These are phyloP conservation scores for Corythornis cristatus DNA, from an alignment of 2,113 vertebrate genomes.

Conservation along the genomic window DNA sequence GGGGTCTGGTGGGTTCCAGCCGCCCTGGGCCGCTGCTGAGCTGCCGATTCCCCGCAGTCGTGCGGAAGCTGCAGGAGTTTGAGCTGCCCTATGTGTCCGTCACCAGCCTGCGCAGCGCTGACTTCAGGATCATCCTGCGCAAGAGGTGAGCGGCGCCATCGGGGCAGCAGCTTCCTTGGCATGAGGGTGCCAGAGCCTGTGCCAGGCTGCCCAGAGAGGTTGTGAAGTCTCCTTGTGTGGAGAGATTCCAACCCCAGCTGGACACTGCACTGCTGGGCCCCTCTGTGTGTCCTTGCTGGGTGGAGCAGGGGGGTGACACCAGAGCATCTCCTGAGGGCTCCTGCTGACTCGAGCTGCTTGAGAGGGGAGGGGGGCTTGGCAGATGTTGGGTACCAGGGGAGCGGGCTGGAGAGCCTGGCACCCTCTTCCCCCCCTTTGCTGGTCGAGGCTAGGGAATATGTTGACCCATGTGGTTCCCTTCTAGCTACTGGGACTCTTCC, in stretches of 20 bases:
- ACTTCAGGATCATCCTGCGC: constrained; percentile 93
- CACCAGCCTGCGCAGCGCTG: constrained; percentile 89
- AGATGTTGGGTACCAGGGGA: fast-evolving
- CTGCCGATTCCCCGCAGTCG: constrained; percentile 70
- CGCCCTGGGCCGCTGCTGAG: not conserved
- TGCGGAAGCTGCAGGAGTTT: constrained; percentile 97
- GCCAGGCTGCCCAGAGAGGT: too few species aligned
- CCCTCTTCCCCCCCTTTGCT: not conserved
- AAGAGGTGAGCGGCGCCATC: constrained; percentile 83
- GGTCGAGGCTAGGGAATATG: not conserved
- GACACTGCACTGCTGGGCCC: too few species aligned
- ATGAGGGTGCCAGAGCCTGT: too few species aligned
- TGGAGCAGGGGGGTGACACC: too few species aligned
- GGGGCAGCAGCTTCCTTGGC: too few species aligned
- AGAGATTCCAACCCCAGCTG: too few species aligned
- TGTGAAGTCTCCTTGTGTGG: too few species aligned
- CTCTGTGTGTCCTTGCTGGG: too few species aligned
- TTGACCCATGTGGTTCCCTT: not conserved
- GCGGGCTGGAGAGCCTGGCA: not conserved
- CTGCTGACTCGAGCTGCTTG: not conserved
- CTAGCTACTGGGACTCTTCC: constrained; percentile 95
- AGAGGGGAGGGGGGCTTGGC: fast-evolving
- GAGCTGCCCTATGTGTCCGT: constrained; percentile 97
- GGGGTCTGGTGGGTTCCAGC: fast-evolving
- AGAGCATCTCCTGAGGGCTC: too few species aligned